These are phyloP conservation scores for Neoaliturus tenellus DNA, from an alignment of 2,888 invertebrate genomes.

Conservation along the genomic window DNA sequence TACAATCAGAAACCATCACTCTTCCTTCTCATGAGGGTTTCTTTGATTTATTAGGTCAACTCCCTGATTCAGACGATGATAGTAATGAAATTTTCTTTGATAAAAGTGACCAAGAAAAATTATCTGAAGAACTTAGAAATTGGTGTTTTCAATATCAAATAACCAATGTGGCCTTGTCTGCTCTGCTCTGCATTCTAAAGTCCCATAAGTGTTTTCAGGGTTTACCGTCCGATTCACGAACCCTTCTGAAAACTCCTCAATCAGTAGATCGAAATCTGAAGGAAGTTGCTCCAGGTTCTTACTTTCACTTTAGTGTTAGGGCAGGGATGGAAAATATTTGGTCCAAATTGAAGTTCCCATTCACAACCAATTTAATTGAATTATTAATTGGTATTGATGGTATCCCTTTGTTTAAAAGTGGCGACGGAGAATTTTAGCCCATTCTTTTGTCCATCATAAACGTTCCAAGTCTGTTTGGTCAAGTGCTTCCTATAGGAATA, in stretches of 20 bases:
- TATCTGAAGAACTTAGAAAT: not conserved
- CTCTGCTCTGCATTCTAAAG: constrained; percentile 10
- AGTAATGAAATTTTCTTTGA: not conserved
- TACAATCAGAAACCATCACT: too few relatives aligned
- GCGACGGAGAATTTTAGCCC: not conserved
- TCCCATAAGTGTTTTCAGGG: not conserved
- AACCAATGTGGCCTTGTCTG: constrained; percentile 4
- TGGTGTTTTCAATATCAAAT: not conserved
- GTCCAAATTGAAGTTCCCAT: not conserved
- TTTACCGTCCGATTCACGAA: not conserved
- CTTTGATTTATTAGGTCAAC: too few relatives aligned
- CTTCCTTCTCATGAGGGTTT: too few relatives aligned
- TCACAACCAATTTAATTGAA: not conserved
- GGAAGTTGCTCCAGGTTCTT: not conserved
- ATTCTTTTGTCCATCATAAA: not conserved
- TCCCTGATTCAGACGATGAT: not conserved
- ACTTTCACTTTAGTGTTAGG: constrained; percentile 14
- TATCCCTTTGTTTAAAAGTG: not conserved
- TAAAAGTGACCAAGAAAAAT: not conserved
- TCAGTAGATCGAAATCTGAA: not conserved
- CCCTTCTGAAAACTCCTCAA: constrained; percentile 1
- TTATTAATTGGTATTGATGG: constrained; percentile 22
- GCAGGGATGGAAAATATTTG: not conserved
- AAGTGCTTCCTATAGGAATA: constrained; percentile 22
- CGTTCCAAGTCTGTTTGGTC: not conserved